Evolutionary conservation across 1,140 invertebrate species (phyloP).

Genomic region (Odontomachus brunneus): DNA sequence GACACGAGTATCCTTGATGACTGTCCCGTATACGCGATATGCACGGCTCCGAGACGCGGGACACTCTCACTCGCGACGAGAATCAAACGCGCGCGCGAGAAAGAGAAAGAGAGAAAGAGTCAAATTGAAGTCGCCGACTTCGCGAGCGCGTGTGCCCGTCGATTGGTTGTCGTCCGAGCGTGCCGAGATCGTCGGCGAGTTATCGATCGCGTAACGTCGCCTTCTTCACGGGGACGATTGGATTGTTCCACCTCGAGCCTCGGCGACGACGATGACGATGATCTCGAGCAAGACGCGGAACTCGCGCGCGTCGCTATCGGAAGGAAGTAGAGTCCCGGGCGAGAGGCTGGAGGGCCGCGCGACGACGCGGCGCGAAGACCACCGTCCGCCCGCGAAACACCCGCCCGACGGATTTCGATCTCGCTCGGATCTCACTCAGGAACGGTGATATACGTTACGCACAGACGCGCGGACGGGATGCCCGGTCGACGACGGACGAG

Average conservation of each 20-base stretch:
- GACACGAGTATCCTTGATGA: neutral
- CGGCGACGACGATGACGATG: too few relatives aligned
- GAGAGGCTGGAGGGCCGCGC: too few relatives aligned
- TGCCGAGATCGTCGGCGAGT: constrained; percentile 63
- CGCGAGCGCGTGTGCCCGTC: neutral
- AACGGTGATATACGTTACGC: too few relatives aligned
- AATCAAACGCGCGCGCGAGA: neutral
- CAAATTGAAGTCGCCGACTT: neutral
- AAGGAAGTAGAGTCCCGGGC: too few relatives aligned
- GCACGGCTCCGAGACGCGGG: too few relatives aligned
- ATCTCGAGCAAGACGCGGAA: neutral
- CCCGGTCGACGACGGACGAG: neutral
- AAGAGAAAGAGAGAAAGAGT: neutral
- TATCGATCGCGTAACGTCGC: constrained; percentile 70
- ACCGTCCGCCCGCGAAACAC: too few relatives aligned
- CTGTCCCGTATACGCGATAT: too few relatives aligned
- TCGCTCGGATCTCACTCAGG: too few relatives aligned
- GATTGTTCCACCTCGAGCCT: neutral
- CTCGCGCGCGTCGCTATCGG: neutral
- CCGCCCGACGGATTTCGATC: too few relatives aligned
- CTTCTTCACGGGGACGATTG: neutral
- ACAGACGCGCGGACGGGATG: too few relatives aligned
- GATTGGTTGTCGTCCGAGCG: constrained; percentile 8
- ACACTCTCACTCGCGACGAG: too few relatives aligned
- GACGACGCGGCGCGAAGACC: too few relatives aligned